Percentiles rank a stretch among this genome's conserved stretches.
phyloP scores from a whole-genome alignment of 2,797 vertebrate species.

The Phrynocephalus guinanensis region DNA sequence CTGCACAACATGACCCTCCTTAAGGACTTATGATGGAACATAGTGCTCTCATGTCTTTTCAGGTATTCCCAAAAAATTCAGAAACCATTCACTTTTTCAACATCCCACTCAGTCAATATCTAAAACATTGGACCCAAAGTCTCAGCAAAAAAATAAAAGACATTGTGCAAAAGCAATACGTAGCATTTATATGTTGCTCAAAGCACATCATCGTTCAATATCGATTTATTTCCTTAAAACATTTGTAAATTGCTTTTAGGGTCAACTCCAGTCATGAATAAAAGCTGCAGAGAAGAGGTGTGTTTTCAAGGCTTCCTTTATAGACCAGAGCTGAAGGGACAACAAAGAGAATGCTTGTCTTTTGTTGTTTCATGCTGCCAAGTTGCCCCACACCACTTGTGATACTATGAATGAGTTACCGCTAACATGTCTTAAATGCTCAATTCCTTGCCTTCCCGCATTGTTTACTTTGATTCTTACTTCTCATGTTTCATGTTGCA shows the following conservation, averaged over 20 bases:
- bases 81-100: slow-evolving; percentile 45
- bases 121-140: neutral
- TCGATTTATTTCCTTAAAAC: neutral
- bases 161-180: neutral
- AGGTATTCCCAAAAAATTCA: slow-evolving; percentile 33
- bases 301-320: neutral
- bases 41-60: slow-evolving; percentile 7
- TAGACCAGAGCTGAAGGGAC: neutral
- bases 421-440: too few relatives aligned
- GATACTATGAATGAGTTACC: too few relatives aligned
- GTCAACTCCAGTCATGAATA: neutral
- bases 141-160: neutral
- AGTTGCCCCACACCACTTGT: too few relatives aligned
- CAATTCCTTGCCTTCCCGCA: too few relatives aligned
- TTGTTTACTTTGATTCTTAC: too few relatives aligned
- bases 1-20: slow-evolving; percentile 59
- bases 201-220: neutral
- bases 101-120: neutral
- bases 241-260: neutral
- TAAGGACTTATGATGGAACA: slow-evolving; percentile 57
- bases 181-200: neutral
- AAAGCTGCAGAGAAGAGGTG: neutral
- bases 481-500: too few relatives aligned
- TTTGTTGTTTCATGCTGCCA: too few relatives aligned
- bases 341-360: too few relatives aligned